Evolutionary conservation across 2,797 vertebrate species (phyloP), one percentile per base, ranked within the genome.

Genomic region (Dallia pectoralis): DNA sequence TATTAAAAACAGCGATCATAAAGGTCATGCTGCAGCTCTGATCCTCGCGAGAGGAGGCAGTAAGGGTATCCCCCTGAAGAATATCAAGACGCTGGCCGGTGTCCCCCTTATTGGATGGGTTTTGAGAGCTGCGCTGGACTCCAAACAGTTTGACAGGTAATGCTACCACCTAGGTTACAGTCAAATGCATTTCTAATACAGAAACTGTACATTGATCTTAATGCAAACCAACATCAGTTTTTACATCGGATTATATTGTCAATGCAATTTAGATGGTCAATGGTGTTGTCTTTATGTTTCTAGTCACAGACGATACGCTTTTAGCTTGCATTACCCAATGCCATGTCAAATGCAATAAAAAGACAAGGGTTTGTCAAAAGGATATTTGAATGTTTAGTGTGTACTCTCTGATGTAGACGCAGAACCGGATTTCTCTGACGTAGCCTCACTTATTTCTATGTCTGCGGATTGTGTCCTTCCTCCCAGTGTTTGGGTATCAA

Each of bases 31-130:
- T 47, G 91, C 93, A 0, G 97, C 96, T 0, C 22, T 98, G 67
- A 80, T 99, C 3, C 87, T 98, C 74, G 96, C 97, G 4, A 88
- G 96, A 0, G 97, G 97, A 0, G 97, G 97, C 14, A 98, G 96
- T 72, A 98, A 98, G 82, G 96, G 96, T 0, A 99, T 98, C 74
- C 96, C 94, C 0, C 89, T 96, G 80, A 99, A 99, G 79, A 98
- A 99, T 89, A 97, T 99, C 77, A 97, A 96, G 79, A 88, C 75
- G 76, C 76, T 98, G 62, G 95, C 96, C 0, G 96, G 97, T 0
- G 89, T 95, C 0, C 96, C 97, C 1, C 96, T 99, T 18, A 85
- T 99, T 14, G 95, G 93, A 12, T 99, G 97, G 97, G 96, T 96
- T 11, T 86, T 98, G 77, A 87, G 96, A 33, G 94, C 96, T 0